Evolutionary conservation across 2,888 invertebrate species (phyloP).

Genomic region (Ceramica pisi): DNA sequence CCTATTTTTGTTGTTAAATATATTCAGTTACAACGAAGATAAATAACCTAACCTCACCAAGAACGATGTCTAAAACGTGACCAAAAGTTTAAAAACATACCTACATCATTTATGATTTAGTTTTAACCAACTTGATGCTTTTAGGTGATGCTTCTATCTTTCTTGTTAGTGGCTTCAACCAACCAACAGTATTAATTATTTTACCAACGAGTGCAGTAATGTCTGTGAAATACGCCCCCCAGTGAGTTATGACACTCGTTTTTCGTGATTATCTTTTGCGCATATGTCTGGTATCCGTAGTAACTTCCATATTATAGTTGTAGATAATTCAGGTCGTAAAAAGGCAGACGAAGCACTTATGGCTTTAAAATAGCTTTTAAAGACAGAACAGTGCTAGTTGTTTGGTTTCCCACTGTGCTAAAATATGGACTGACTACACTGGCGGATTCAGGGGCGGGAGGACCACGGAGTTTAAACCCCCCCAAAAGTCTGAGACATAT

Average conservation of each 20-base stretch:
- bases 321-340: neutral
- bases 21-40: conserved; percentile 3
- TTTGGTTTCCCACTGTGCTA: neutral
- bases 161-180: neutral
- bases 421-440: neutral
- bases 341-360: neutral
- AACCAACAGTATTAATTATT: conserved; percentile 8
- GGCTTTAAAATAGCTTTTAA: neutral
- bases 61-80: neutral
- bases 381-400: neutral
- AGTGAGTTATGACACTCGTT: conserved; percentile 32
- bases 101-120: neutral
- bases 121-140: neutral
- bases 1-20: neutral
- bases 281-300: conserved; percentile 21
- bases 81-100: neutral
- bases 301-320: neutral
- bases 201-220: conserved; percentile 32
- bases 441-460: neutral
- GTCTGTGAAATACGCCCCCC: conserved; percentile 32
- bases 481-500: no score
- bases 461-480: no score
- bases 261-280: conserved; percentile 33
- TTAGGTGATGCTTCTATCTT: neutral
- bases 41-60: neutral